These are phyloP conservation scores for Amblyopsis hoosieri DNA, from an alignment of 2,797 vertebrate species.

Conservation along the genomic window DNA sequence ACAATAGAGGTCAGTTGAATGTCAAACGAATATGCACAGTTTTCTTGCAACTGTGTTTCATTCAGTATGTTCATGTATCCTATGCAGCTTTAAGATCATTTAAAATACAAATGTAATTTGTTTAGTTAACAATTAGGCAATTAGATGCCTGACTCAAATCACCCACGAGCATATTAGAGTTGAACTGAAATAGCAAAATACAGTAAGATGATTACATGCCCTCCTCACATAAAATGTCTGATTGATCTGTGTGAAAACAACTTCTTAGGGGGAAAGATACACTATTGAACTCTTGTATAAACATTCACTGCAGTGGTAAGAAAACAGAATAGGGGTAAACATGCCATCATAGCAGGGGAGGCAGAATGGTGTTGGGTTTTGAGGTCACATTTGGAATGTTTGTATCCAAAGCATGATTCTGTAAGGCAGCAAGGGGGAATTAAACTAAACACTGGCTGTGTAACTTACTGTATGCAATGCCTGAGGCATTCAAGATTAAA, in stretches of 20 bases:
- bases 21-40: too few relatives aligned
- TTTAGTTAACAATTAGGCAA: too few relatives aligned
- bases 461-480: too few relatives aligned
- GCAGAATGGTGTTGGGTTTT: conserved; percentile 30
- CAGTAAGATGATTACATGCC: conserved; percentile 48
- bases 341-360: conserved; percentile 21
- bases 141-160: neutral
- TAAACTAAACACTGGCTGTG: conserved; percentile 12
- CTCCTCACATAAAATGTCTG: conserved; percentile 30
- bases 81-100: too few relatives aligned
- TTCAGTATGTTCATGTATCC: too few relatives aligned
- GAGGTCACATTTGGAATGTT: conserved; percentile 4
- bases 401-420: conserved; percentile 21
- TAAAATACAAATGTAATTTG: too few relatives aligned
- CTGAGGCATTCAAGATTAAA: too few relatives aligned
- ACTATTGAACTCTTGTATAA: conserved; percentile 16
- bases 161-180: conserved; percentile 3
- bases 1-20: too few relatives aligned
- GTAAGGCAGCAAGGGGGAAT: conserved; percentile 2
- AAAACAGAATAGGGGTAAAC: conserved; percentile 35
- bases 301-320: neutral
- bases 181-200: conserved; percentile 28
- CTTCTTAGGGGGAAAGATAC: conserved; percentile 25
- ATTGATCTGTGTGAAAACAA: conserved; percentile 24
- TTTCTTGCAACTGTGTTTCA: too few relatives aligned